phyloP scores from a whole-genome alignment of 2,113 vertebrate species.

The Dinomys branickii region DNA sequence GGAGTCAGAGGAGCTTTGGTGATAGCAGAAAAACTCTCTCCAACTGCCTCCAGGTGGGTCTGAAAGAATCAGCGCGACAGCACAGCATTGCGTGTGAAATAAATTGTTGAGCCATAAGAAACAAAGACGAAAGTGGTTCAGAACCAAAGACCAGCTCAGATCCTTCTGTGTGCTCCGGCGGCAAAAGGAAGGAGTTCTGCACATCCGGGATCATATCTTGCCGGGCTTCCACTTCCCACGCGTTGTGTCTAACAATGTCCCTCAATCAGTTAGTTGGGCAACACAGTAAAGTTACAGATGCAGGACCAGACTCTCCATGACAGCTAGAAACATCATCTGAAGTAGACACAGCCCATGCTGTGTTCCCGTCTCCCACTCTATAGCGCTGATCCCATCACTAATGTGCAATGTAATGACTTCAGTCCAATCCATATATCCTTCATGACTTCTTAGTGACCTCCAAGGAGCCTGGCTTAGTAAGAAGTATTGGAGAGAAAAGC shows the following conservation, averaged over 20 bases:
- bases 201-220: not conserved
- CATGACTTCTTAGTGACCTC: conserved; percentile 10
- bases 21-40: not conserved
- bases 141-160: not conserved
- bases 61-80: not conserved
- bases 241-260: not conserved
- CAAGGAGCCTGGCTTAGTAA: not conserved
- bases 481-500: conserved; percentile 17
- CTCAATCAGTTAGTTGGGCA: not conserved
- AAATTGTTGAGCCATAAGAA: not conserved
- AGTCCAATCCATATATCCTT: conserved; percentile 31
- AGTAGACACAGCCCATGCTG: not conserved
- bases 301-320: not conserved
- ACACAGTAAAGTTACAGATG: not conserved
- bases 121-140: not conserved
- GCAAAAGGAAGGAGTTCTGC: not conserved
- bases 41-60: not conserved
- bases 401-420: conserved; percentile 35
- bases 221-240: not conserved
- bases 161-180: not conserved
- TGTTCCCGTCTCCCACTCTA: conserved; percentile 28
- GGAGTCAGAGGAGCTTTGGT: not conserved
- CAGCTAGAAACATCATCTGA: not conserved
- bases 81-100: not conserved
- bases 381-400: conserved; percentile 34